Percentiles rank a stretch among this genome's conserved stretches.
phyloP scores from a whole-genome alignment of 2,113 vertebrate species.

The Phaethon lepturus region DNA sequence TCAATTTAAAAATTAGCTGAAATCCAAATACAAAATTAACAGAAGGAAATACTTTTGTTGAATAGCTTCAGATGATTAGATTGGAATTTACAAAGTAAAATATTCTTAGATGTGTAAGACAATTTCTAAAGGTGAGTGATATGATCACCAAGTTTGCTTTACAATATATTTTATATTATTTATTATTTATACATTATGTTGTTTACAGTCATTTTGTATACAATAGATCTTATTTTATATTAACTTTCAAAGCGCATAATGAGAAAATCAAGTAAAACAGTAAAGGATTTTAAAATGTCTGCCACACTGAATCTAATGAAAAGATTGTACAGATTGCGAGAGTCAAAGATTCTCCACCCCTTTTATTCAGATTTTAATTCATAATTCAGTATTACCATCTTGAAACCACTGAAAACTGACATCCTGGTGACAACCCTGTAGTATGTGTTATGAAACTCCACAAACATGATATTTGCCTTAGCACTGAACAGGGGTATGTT shows the following conservation, averaged over 20 bases:
- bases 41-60: not conserved
- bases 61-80: not conserved
- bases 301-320: not conserved
- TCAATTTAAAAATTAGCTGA: not conserved
- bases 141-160: not conserved
- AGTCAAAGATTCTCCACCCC: not conserved
- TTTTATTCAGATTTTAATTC: constrained; percentile 32
- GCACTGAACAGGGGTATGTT: not conserved
- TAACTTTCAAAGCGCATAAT: not conserved
- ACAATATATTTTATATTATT: not conserved
- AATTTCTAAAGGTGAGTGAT: not conserved
- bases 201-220: not conserved
- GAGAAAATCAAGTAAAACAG: not conserved
- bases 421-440: not conserved
- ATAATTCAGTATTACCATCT: not conserved
- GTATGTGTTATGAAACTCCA: not conserved
- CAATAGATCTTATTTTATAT: not conserved
- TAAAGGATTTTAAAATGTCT: not conserved
- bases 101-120: not conserved
- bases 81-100: not conserved
- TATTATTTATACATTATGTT: not conserved
- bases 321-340: not conserved
- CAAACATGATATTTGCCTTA: not conserved
- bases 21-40: not conserved
- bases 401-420: not conserved